Evolutionary conservation across 2,797 vertebrate species (phyloP).

Genomic region (Clarias laeviceps): DNA sequence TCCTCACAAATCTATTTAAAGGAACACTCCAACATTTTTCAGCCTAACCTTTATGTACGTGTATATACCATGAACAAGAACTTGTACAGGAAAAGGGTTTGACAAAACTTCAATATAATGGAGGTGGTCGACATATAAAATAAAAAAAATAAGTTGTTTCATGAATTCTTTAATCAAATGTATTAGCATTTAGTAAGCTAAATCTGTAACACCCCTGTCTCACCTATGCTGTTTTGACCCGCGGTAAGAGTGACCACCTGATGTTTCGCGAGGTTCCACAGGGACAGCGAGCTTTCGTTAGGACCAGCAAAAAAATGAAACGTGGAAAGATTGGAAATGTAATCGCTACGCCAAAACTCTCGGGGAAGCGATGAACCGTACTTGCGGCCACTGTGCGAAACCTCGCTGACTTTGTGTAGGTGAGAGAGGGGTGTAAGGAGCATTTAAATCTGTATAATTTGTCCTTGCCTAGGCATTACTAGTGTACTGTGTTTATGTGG

Average conservation of each 20-base stretch:
- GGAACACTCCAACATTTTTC: neutral
- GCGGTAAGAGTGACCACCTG: no score
- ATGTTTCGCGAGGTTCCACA: no score
- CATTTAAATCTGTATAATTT: neutral
- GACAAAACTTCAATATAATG: neutral
- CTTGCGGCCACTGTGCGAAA: no score
- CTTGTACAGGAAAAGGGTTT: neutral
- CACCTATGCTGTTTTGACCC: no score
- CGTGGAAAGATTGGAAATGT: no score
- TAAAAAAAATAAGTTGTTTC: no score
- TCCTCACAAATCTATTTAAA: constrained; percentile 11
- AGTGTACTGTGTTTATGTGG: neutral
- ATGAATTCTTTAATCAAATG: neutral
- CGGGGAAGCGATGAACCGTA: no score
- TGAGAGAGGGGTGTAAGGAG: no score
- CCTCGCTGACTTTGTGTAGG: no score
- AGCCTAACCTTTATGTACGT: neutral
- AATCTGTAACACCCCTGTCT: neutral
- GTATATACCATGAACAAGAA: constrained; percentile 1
- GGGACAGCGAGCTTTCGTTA: no score
- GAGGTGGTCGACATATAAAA: neutral
- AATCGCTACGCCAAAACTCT: no score
- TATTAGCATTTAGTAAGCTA: neutral
- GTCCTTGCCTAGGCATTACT: neutral
- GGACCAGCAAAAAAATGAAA: no score